Evolutionary conservation across 2,888 invertebrate species (phyloP).

Genomic region (Limnephilus rhombicus): DNA sequence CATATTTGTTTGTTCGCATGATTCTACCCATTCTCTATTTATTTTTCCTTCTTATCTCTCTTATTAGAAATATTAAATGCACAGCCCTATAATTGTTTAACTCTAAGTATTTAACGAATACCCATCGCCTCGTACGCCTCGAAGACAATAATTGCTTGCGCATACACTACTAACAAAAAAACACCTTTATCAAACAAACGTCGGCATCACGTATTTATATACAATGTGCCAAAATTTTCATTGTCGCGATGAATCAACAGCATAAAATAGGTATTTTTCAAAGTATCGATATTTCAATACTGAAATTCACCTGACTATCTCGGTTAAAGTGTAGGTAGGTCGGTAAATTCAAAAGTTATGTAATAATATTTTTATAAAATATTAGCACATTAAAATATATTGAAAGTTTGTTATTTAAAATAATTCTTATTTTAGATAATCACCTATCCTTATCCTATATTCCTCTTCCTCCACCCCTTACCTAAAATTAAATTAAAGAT

Average conservation of each 20-base stretch:
- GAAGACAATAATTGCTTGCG: constrained; percentile 32
- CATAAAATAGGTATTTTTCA: neutral
- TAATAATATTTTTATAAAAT: no score
- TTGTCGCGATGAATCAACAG: neutral
- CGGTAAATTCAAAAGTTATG: no score
- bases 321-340: neutral
- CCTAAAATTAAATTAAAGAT: no score
- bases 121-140: neutral
- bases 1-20: neutral
- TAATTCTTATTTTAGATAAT: no score
- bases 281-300: neutral
- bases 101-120: neutral
- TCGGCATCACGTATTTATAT: neutral
- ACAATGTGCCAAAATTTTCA: constrained; percentile 18
- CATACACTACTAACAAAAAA: constrained; percentile 12
- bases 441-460: no score
- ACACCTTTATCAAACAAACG: constrained; percentile 31
- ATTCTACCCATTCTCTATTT: neutral
- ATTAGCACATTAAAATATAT: no score
- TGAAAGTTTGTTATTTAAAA: no score
- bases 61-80: neutral
- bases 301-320: neutral
- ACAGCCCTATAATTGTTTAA: constrained; percentile 4
- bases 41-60: neutral
- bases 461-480: no score